Evolutionary conservation across 2,797 vertebrate genomes (phyloP).

Genomic region (Onychomys torridus): DNA sequence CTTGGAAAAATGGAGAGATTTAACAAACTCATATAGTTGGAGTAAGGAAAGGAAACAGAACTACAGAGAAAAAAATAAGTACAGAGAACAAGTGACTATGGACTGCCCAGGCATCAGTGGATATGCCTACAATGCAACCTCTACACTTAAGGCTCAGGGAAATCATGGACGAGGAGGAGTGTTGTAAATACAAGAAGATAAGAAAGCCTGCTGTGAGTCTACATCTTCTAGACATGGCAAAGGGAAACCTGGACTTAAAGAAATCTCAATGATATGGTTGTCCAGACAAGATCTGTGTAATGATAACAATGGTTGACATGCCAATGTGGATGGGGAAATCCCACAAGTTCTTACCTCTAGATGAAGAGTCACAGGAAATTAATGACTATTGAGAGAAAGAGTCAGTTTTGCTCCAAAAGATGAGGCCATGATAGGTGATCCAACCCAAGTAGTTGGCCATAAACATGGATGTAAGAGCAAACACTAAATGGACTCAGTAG

Average conservation of each 20-base stretch:
- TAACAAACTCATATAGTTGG: slow-evolving; percentile 56
- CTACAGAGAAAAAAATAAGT: background rate
- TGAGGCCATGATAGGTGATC: background rate
- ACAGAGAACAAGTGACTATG: background rate
- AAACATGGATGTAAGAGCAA: background rate
- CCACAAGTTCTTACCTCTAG: background rate
- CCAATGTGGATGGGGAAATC: background rate
- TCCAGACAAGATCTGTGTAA: background rate
- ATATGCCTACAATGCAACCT: background rate
- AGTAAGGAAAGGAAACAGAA: slow-evolving; percentile 55
- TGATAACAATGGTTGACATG: background rate
- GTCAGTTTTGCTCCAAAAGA: background rate
- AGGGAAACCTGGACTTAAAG: background rate
- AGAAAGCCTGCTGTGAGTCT: background rate
- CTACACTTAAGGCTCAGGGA: background rate
- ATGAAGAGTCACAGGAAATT: background rate
- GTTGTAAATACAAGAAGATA: background rate
- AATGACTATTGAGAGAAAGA: background rate
- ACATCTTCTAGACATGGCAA: background rate
- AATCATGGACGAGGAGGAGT: background rate
- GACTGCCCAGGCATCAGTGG: background rate
- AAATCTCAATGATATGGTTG: background rate
- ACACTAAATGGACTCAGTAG: background rate
- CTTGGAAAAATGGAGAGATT: slow-evolving; percentile 42
- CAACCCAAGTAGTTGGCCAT: background rate